phyloP scores from a whole-genome alignment of 2,797 vertebrate genomes.

The Scleropages formosus region DNA sequence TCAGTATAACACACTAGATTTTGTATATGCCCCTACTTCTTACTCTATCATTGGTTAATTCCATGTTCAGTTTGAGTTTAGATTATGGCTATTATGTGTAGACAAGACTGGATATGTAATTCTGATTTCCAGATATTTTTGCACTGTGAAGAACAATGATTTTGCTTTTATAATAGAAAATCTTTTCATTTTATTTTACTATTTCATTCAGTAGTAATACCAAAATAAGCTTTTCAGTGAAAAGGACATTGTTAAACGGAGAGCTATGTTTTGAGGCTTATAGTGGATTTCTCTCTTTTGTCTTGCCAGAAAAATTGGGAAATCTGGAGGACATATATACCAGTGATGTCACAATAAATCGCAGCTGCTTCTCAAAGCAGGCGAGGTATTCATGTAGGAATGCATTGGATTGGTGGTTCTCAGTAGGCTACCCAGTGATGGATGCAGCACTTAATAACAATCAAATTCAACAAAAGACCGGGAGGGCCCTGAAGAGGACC shows the following conservation, averaged over 20 bases:
- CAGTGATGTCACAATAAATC: constrained; percentile 21
- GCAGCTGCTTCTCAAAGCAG: constrained; percentile 40
- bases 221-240: neutral
- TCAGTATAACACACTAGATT: too few relatives aligned
- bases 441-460: constrained; percentile 34
- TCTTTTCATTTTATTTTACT: neutral
- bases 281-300: neutral
- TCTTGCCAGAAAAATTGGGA: constrained; percentile 8
- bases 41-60: too few relatives aligned
- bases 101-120: too few relatives aligned
- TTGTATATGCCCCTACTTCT: too few relatives aligned
- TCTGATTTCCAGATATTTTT: neutral
- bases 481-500: neutral
- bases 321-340: neutral
- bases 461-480: constrained; percentile 32
- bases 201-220: neutral
- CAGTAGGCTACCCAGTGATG: constrained; percentile 40
- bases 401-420: constrained; percentile 35
- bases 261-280: neutral
- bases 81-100: too few relatives aligned
- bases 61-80: too few relatives aligned
- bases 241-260: neutral
- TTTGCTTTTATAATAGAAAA: neutral
- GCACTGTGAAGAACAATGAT: neutral
- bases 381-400: constrained; percentile 52